Conservation (phyloP, 2,113 vertebrate genomes). For the Poecile atricapillus region DNA sequence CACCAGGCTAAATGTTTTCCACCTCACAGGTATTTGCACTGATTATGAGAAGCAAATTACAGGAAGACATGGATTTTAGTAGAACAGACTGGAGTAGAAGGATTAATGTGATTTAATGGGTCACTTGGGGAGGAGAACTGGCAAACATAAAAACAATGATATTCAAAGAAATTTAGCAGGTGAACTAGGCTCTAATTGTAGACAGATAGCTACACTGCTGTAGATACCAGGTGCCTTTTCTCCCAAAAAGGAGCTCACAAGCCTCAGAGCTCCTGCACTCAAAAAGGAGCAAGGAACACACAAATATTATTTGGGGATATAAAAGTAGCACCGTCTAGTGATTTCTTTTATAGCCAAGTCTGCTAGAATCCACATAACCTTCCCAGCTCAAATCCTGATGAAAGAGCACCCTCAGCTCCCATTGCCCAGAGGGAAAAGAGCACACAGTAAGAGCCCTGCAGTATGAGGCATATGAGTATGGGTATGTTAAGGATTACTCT, state of each 20-base stretch:
- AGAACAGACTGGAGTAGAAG: background rate
- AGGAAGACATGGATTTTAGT: background rate
- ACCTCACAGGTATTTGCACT: background rate
- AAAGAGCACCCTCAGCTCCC: background rate
- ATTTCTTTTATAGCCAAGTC: background rate
- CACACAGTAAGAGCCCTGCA: background rate
- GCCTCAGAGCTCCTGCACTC: background rate
- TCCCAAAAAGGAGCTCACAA: background rate
- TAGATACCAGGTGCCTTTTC: background rate
- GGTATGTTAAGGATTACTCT: background rate
- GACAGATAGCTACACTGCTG: background rate
- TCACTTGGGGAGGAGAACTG: background rate
- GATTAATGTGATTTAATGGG: constrained; percentile 9
- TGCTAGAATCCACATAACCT: background rate
- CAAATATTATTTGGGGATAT: background rate
- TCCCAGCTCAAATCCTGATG: background rate
- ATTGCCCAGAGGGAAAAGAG: background rate
- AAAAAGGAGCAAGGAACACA: background rate
- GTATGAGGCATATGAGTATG: background rate
- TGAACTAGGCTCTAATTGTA: background rate
- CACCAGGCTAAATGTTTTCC: background rate
- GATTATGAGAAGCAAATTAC: background rate
- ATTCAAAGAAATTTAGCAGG: background rate
- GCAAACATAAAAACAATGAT: background rate
- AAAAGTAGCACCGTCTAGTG: background rate